A percentile compares a stretch with the other conserved stretches of the same genome.
These are phyloP conservation scores for Maniola hyperantus DNA, from an alignment of 2,888 invertebrate genomes.

Conservation along the genomic window DNA sequence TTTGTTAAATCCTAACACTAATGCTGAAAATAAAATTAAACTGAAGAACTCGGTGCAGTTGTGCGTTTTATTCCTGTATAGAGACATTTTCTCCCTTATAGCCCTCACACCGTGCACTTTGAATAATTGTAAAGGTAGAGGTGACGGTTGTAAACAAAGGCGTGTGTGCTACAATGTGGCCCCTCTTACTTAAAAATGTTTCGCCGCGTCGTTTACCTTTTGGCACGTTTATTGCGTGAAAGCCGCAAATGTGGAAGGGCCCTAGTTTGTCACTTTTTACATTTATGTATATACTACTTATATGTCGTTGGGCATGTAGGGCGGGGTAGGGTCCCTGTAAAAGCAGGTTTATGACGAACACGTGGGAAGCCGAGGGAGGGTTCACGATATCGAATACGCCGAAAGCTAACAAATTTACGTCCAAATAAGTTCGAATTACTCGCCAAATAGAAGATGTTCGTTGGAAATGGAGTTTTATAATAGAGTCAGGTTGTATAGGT, in stretches of 20 bases:
- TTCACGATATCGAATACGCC: conserved; percentile 56
- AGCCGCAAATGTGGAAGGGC: conserved; percentile 57
- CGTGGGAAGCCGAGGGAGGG: conserved; percentile 56
- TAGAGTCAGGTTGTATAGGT: neutral
- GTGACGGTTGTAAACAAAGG: conserved; percentile 37
- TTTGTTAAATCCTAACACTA: neutral
- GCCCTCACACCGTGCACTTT: conserved; percentile 33
- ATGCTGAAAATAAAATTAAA: conserved; percentile 20
- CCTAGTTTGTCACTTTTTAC: conserved; percentile 63
- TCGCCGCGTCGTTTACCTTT: conserved; percentile 39
- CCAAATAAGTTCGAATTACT: conserved; percentile 33
- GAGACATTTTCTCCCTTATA: conserved; percentile 25
- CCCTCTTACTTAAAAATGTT: conserved; percentile 39
- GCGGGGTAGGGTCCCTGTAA: conserved; percentile 62
- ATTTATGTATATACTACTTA: conserved; percentile 41
- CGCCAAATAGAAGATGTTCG: conserved; percentile 22
- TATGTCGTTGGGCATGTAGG: conserved; percentile 50
- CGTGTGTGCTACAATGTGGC: conserved; percentile 36
- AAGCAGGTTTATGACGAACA: conserved; percentile 77
- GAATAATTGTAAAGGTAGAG: conserved; percentile 37
- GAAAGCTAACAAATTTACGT: conserved; percentile 43
- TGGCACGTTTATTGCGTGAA: conserved; percentile 56
- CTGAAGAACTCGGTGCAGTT: conserved; percentile 10
- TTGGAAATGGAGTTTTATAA: conserved; percentile 16
- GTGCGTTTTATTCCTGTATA: conserved; percentile 8